Base-by-base conservation (phyloP, 1,140 invertebrate species). In the Drosophila elegans region DNA sequence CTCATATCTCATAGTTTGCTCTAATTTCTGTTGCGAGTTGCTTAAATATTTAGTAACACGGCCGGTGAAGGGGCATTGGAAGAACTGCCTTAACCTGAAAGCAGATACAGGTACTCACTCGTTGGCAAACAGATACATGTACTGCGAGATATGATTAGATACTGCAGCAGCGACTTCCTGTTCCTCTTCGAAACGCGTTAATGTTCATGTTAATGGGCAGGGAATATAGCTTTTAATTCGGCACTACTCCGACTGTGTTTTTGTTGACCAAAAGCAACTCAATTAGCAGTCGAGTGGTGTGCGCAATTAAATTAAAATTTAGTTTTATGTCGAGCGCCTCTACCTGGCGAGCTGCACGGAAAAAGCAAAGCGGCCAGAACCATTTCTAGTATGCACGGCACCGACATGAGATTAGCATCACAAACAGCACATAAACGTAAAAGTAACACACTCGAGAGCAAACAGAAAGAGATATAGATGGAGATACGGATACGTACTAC, bases 361-460 rank as follows among this genome's bases (percentile, higher is more conserved):
- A n/a, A 21, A 4, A 12, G 13, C 34, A 13, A 38, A 21, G 42
- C 34, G 62, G 60, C 25, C 56, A 53, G 42, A 68, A 51, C 83
- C 72, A 75, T 86, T 88, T 88, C 88, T 88, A 79, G 83, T 88
- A 86, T 88, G 83, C 83, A 83, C 88, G 83, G 78, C 83, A 86
- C 79, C 73, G 79, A 79, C 78, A 73, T 79, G 71, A 88, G 83
- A 86, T 86, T 86, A 88, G 83, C 84, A 88, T 88, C 83, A 89
- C 83, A 88, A 88, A 89, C 83, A 88, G 84, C 80, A 88, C 84
- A 89, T 88, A 89, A 88, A 88, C 82, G 82, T 83, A 83, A 88
- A 80, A 80, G 79, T 88, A 86, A 88, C 83, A 85, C 73, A 84
- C 75, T 63, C 64, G 42, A 44, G 45, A 55, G 62, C 61, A 74